phyloP scores from a whole-genome alignment of 1,140 invertebrate species.

The Stratiolaelaps scimitus region DNA sequence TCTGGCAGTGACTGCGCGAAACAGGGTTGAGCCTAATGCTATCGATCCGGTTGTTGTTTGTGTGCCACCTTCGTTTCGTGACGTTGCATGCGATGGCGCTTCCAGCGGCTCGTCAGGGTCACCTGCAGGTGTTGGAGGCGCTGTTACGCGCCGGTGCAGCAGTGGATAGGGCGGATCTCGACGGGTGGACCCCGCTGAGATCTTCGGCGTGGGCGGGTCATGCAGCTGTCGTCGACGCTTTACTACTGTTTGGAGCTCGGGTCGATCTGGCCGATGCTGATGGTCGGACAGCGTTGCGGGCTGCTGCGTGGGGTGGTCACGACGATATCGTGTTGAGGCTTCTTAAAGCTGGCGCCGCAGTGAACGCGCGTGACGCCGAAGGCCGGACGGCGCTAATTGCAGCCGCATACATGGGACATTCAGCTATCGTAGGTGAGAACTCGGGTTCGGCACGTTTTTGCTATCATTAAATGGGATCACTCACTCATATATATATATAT shows the following conservation, averaged over 20 bases:
- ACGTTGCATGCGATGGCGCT: too few relatives aligned
- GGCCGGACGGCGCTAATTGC: conserved; percentile 54
- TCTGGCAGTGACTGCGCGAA: not conserved
- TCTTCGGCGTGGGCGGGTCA: conserved; percentile 80
- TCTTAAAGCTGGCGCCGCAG: conserved; percentile 66
- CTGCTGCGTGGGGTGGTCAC: conserved; percentile 78
- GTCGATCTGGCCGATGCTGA: conserved; percentile 71
- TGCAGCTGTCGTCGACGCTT: conserved; percentile 54
- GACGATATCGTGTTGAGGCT: conserved; percentile 77
- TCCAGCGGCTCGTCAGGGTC: conserved; percentile 54
- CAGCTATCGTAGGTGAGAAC: conserved; percentile 42
- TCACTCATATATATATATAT: too few relatives aligned
- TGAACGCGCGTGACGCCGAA: conserved; percentile 75
- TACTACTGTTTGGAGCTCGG: conserved; percentile 61
- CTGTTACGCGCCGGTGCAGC: conserved; percentile 40
- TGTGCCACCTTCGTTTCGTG: not conserved
- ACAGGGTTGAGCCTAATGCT: too few relatives aligned
- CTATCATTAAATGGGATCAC: too few relatives aligned
- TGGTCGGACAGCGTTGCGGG: conserved; percentile 75
- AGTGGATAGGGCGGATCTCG: conserved; percentile 42
- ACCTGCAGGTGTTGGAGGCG: conserved; percentile 39
- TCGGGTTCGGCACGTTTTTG: too few relatives aligned
- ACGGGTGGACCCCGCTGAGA: conserved; percentile 45
- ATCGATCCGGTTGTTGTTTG: not conserved
- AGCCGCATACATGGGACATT: conserved; percentile 48